A percentile compares a stretch with the other conserved stretches of the same genome.
These are phyloP conservation scores for Polia nebulosa DNA, from an alignment of 2,888 invertebrate species.

Conservation along the genomic window DNA sequence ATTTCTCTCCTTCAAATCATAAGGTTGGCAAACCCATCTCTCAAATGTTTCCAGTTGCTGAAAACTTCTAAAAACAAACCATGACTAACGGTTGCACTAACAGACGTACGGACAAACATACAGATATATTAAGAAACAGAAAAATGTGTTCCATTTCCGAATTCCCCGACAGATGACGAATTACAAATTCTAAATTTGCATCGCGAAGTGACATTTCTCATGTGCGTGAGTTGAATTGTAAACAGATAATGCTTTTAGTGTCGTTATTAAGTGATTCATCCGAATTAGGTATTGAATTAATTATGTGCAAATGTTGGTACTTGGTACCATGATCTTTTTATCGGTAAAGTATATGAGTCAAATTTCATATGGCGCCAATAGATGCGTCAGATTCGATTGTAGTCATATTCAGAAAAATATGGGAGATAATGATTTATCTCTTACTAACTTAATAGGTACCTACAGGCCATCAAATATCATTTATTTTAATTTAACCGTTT, in stretches of 20 bases:
- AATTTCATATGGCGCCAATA: slow-evolving; percentile 42
- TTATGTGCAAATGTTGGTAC: slow-evolving; percentile 31
- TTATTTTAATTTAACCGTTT: no score
- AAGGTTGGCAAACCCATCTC: slow-evolving; percentile 30
- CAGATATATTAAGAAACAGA: slow-evolving; percentile 49
- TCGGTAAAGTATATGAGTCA: slow-evolving; percentile 35
- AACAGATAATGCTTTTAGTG: slow-evolving; percentile 43
- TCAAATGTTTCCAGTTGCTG: slow-evolving; percentile 12
- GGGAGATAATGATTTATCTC: background rate
- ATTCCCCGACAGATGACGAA: slow-evolving; percentile 75
- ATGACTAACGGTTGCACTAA: slow-evolving; percentile 51
- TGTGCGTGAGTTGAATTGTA: slow-evolving; percentile 55
- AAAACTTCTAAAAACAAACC: slow-evolving; percentile 47
- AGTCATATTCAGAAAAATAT: background rate
- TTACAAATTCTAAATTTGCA: slow-evolving; percentile 61
- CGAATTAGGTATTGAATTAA: slow-evolving; percentile 21
- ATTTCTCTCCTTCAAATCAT: slow-evolving; percentile 22
- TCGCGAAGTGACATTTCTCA: slow-evolving; percentile 60
- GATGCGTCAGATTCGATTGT: slow-evolving; percentile 37
- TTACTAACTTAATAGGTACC: background rate
- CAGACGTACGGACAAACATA: slow-evolving; percentile 50
- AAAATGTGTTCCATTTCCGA: slow-evolving; percentile 72
- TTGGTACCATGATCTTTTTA: slow-evolving; percentile 18
- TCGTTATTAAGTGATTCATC: slow-evolving; percentile 50
- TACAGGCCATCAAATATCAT: no score